A percentile compares a stretch with the other conserved stretches of the same genome.
Evolutionary conservation across 2,888 invertebrate genomes (phyloP).

Genomic region (Drosophila kambysellisi): DNA sequence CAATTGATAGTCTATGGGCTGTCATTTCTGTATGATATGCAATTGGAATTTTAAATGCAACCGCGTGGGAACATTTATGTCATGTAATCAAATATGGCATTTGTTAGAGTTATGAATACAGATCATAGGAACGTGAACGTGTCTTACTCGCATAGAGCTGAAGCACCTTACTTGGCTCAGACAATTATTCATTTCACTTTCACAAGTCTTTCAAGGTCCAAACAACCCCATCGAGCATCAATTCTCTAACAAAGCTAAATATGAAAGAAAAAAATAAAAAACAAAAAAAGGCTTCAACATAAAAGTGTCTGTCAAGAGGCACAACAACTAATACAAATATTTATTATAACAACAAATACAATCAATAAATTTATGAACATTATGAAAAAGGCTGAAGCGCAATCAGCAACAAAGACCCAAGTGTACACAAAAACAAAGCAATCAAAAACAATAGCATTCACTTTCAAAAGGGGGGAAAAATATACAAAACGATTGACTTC

Average conservation of each 20-base stretch:
- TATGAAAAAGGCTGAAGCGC: slow-evolving; percentile 65
- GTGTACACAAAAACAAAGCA: slow-evolving; percentile 46
- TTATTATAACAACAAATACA: slow-evolving; percentile 66
- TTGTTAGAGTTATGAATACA: slow-evolving; percentile 40
- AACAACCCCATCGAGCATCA: slow-evolving; percentile 25
- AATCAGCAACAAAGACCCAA: slow-evolving; percentile 58
- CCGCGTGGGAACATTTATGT: slow-evolving; percentile 40
- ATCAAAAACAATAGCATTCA: slow-evolving; percentile 51
- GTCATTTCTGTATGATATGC: slow-evolving; percentile 52
- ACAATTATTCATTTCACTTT: slow-evolving; percentile 44
- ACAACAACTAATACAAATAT: slow-evolving; percentile 55
- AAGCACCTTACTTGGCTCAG: slow-evolving; percentile 1
- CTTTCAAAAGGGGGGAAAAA: slow-evolving; percentile 47
- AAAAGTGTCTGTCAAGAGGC: slow-evolving; percentile 39
- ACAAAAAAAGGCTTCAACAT: slow-evolving; percentile 42
- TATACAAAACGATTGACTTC: slow-evolving; percentile 34
- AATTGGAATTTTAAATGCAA: slow-evolving; percentile 53
- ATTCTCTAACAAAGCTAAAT: slow-evolving; percentile 30
- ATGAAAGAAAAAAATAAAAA: slow-evolving; percentile 21
- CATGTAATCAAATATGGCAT: slow-evolving; percentile 13
- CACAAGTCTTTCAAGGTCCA: slow-evolving; percentile 39
- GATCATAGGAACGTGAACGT: slow-evolving; percentile 20
- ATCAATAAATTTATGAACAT: slow-evolving; percentile 68
- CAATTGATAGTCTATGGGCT: slow-evolving; percentile 31
- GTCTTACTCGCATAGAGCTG: neutral